Evolutionary conservation across 2,888 invertebrate species (phyloP).

Genomic region (Stegana nigrithorax): DNA sequence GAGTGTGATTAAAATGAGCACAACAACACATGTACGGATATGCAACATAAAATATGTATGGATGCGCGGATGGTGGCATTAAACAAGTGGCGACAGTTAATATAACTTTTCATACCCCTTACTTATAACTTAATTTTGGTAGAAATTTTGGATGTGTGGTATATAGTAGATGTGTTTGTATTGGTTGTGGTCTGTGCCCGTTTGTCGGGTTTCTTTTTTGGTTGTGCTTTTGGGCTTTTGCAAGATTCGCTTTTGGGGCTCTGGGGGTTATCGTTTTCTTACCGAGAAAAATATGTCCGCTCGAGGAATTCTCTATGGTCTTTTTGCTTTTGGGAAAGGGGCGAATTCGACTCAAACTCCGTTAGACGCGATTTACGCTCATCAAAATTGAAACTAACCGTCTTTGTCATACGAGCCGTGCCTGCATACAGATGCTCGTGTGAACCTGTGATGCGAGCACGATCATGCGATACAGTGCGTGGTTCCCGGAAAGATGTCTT

Average conservation of each 20-base stretch:
- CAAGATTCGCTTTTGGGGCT: slow-evolving; percentile 15
- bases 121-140: neutral
- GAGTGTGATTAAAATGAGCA: neutral
- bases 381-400: slow-evolving; percentile 69
- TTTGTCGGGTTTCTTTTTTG: slow-evolving; percentile 30
- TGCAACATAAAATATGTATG: neutral
- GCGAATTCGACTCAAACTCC: slow-evolving; percentile 56
- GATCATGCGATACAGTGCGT: slow-evolving; percentile 67
- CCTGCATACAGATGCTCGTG: slow-evolving; percentile 57
- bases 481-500: slow-evolving; percentile 56
- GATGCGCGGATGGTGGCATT: slow-evolving; percentile 10
- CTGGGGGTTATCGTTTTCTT: slow-evolving; percentile 56
- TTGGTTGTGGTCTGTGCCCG: slow-evolving; percentile 27
- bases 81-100: slow-evolving; percentile 46
- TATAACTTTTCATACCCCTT: slow-evolving; percentile 42
- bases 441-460: slow-evolving; percentile 55
- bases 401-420: slow-evolving; percentile 65
- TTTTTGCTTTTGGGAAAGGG: slow-evolving; percentile 52
- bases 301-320: slow-evolving; percentile 62
- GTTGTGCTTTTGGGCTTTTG: slow-evolving; percentile 21
- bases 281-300: slow-evolving; percentile 66
- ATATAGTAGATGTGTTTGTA: no score
- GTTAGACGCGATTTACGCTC: slow-evolving; percentile 65
- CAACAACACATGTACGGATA: neutral
- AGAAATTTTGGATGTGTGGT: neutral